Evolutionary conservation across 2,888 invertebrate species (phyloP).

Genomic region (Tenthredo mesomela): DNA sequence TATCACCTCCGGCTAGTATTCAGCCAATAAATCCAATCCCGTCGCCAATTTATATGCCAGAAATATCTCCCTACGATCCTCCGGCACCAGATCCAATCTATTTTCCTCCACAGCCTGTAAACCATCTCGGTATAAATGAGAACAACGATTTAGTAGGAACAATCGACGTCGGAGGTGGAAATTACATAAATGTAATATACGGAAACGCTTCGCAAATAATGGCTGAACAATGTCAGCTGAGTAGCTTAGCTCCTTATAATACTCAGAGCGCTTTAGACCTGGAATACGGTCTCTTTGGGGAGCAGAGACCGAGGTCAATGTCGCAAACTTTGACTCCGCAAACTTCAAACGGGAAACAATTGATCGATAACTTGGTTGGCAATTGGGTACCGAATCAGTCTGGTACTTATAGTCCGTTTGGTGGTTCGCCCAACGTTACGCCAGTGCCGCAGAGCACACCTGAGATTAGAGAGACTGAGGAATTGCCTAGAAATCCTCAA

Average conservation of each 20-base stretch:
- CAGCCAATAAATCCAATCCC: slow-evolving; percentile 63
- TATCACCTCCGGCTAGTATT: slow-evolving; percentile 56
- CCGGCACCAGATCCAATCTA: slow-evolving; percentile 69
- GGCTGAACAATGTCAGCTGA: slow-evolving; percentile 72
- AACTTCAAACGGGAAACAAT: slow-evolving; percentile 77
- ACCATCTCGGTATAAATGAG: slow-evolving; percentile 73
- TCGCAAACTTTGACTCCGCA: slow-evolving; percentile 64
- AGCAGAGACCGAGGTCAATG: slow-evolving; percentile 66
- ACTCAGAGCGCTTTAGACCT: slow-evolving; percentile 68
- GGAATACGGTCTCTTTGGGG: slow-evolving; percentile 75
- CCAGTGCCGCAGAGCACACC: slow-evolving; percentile 67
- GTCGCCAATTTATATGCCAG: slow-evolving; percentile 68
- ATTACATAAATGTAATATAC: slow-evolving; percentile 77
- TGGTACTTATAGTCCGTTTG: slow-evolving; percentile 88
- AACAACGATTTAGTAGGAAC: slow-evolving; percentile 75
- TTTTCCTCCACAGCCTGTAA: slow-evolving; percentile 72
- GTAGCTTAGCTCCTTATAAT: slow-evolving; percentile 68
- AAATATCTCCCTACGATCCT: slow-evolving; percentile 65
- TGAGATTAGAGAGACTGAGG: slow-evolving; percentile 65
- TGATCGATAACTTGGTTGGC: slow-evolving; percentile 86
- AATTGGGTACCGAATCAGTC: slow-evolving; percentile 87
- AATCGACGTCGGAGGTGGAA: slow-evolving; percentile 77
- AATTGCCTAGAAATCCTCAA: slow-evolving; percentile 65
- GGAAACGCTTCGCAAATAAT: slow-evolving; percentile 73
- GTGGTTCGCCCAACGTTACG: slow-evolving; percentile 77